Evolutionary conservation across 2,888 invertebrate genomes (phyloP), one percentile per base, ranked within the genome.

Genomic region (Conchocele bisecta): DNA sequence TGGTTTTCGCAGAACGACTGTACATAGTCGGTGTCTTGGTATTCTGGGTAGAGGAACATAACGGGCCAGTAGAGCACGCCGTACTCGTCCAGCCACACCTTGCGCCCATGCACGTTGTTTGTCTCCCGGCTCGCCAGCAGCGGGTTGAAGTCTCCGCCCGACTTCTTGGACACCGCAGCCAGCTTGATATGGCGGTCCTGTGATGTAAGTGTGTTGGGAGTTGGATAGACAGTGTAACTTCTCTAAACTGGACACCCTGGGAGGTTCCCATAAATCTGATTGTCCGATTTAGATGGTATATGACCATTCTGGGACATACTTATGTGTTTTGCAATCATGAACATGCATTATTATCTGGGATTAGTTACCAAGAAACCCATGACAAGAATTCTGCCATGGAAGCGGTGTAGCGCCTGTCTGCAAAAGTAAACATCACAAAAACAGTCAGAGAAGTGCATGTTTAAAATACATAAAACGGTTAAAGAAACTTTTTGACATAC

Each of bases 21-120:
- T 41, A 98, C 93, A 83, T 97, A 96, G 91, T 99, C 98, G 53
- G 96, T 95, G 84, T 95, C 94, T 67, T 94, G 93, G 87, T 95
- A 95, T 91, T 98, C 97, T 0, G 98, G 98, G 91, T 98, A 98
- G 13, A 96, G 92, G 80, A 98, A 94, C 20, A 96, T 92, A 0
- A 97, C 95, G 0, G 98, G 98, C 98, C 98, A 98, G 56, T 94
- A 92, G 13, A 98, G 77, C 4, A 71, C 63, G 13, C 91, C 92
- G 0, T 94, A 85, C 91, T 84, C 93, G 78, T 91, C 90, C 7
- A 91, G 66, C 35, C 88, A 81, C 7, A 93, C 92, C 54, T 85
- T 86, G 28, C 87, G 84, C 15, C 87, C 87, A 48, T 82, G 78
- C 0, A 88, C 87, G 59, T 89, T 86, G 53, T 84, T 81, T 0